Conservation (phyloP, 2,797 vertebrate genomes). For the Crenichthys baileyi region DNA sequence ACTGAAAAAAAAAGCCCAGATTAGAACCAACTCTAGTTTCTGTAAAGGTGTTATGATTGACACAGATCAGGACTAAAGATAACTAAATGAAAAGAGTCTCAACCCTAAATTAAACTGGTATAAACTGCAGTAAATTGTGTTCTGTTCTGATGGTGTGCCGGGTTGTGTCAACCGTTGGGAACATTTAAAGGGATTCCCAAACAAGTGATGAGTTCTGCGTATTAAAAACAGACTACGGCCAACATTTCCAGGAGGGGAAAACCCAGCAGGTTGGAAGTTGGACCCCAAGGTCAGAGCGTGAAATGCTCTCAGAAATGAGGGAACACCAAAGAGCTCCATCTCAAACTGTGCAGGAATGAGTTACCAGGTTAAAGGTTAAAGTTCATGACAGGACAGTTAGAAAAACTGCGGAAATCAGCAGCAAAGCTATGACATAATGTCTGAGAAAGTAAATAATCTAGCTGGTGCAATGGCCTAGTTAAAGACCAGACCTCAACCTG, state of each 20-base stretch:
- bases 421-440: not conserved
- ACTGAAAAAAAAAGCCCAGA: no score
- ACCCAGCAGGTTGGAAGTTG: not conserved
- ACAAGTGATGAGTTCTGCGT: not conserved
- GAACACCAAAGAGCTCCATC: not conserved
- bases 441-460: not conserved
- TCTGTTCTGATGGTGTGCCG: no score
- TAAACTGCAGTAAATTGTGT: not conserved
- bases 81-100: no score
- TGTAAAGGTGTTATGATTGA: not conserved
- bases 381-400: not conserved
- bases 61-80: no score
- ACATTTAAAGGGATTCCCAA: not conserved
- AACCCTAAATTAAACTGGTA: not conserved
- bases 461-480: not conserved
- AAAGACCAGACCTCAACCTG: not conserved
- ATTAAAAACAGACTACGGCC: not conserved
- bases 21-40: not conserved
- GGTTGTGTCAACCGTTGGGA: no score
- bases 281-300: not conserved
- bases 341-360: not conserved
- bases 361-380: not conserved
- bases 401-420: not conserved
- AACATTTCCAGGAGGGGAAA: not conserved
- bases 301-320: not conserved